phyloP scores from a whole-genome alignment of 1,140 invertebrate species.

The Cheumatopsyche charites region DNA sequence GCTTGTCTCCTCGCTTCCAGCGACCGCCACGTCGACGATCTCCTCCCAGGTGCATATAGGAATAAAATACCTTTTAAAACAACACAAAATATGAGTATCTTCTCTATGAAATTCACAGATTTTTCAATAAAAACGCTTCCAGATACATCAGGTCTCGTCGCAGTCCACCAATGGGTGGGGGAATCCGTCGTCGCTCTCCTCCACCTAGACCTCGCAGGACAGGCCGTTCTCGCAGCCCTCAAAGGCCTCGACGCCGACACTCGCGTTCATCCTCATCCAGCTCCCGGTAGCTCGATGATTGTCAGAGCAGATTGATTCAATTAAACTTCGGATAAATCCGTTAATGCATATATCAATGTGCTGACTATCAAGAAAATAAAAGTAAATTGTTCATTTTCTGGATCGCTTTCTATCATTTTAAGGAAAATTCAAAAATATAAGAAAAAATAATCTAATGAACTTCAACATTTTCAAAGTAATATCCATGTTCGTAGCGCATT shows the following conservation, averaged over 20 bases:
- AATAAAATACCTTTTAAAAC: too few species aligned
- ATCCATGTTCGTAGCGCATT: too few species aligned
- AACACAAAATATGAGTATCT: not conserved
- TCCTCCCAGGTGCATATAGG: slow-evolving; percentile 55
- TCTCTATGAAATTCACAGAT: not conserved
- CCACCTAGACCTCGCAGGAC: slow-evolving; percentile 61
- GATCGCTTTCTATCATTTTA: too few species aligned
- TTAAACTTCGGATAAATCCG: too few species aligned
- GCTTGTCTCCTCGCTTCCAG: slow-evolving; percentile 68
- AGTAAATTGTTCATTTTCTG: too few species aligned
- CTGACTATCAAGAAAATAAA: too few species aligned
- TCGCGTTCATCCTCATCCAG: slow-evolving; percentile 81
- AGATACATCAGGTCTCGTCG: slow-evolving; percentile 59
- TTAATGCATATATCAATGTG: too few species aligned
- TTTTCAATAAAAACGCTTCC: not conserved
- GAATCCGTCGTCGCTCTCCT: slow-evolving; percentile 55
- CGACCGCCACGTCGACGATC: slow-evolving; percentile 68
- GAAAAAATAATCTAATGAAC: too few species aligned
- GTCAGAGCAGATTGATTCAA: too few species aligned
- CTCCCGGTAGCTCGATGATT: slow-evolving; percentile 65
- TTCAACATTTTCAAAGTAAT: too few species aligned
- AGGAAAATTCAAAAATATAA: too few species aligned
- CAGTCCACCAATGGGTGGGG: slow-evolving; percentile 57
- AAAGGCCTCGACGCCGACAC: slow-evolving; percentile 73
- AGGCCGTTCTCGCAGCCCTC: slow-evolving; percentile 66